Base-by-base conservation (phyloP, 2,797 vertebrate species). In the Taenioides sp. region DNA sequence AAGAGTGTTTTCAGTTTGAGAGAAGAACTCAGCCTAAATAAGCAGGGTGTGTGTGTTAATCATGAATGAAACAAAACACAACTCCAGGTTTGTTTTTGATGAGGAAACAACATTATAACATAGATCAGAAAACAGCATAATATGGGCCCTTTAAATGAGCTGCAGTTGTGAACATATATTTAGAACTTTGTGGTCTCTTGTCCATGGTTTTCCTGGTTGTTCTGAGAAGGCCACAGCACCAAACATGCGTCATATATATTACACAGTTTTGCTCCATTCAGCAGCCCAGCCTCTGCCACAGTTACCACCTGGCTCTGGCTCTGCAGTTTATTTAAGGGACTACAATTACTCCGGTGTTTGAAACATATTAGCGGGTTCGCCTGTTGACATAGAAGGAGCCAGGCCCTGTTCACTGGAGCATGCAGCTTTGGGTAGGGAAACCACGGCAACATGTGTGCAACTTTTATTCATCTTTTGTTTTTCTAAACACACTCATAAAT, bases 251-350 rank as follows among this genome's bases (percentile, higher is more conserved):
- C 50, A 50, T 61, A 74, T 82, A 71, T n/a, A 18, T 54, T 62
- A 34, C 57, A 14, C 23, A 50, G 63, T 73, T 77, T 77, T 67
- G 69, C 12, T 18, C 4, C 58, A 12, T 72, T 65, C 69, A 80
- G 71, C 64, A 55, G 65, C 31, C 16, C 69, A 17, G 57, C 69
- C 60, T 40, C 31, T 23, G 67, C 69, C 72, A 18, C 72, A 70
- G 65, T 62, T 65, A 70, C 61, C 63, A 69, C 67, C 77, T 73
- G 58, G 75, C 71, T 85, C 77, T 72, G 58, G 75, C 71, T 86
- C 76, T 60, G 79, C 49, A 52, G 70, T 77, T 76, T 75, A 72
- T 80, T 75, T 62, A 72, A 58, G 64, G 69, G 63, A 64, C 59
- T 62, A 58, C 52, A 81, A 76, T 79, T 76, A 75, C 72, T 74